phyloP scores from a whole-genome alignment of 1,140 invertebrate species.

The Gonioctena quinquepunctata region DNA sequence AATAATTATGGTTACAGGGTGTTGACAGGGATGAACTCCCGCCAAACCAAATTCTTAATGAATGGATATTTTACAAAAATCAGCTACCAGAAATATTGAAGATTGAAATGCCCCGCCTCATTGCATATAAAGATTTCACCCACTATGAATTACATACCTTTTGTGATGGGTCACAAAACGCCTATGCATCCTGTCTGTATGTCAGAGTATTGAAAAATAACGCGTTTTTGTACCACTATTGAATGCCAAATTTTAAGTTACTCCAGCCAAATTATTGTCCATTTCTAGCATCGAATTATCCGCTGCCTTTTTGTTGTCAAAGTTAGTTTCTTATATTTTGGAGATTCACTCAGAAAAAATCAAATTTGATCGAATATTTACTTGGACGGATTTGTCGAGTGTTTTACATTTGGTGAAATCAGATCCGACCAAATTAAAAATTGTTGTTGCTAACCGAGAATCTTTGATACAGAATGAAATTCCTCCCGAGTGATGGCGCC shows the following conservation, averaged over 20 bases:
- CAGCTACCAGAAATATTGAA: not conserved
- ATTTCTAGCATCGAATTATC: constrained; percentile 39
- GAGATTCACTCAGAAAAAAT: not conserved
- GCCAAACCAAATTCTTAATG: not conserved
- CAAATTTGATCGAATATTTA: constrained; percentile 26
- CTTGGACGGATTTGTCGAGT: constrained; percentile 55
- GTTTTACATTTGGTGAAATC: constrained; percentile 47
- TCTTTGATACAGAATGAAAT: constrained; percentile 49
- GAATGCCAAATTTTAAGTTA: constrained; percentile 39
- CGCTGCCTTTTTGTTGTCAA: constrained; percentile 33
- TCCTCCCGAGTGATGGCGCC: too few species aligned
- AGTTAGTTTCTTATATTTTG: constrained; percentile 12
- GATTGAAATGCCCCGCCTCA: not conserved
- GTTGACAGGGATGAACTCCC: not conserved
- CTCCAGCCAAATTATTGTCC: constrained; percentile 37
- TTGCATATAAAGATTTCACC: not conserved
- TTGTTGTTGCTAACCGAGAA: too few species aligned
- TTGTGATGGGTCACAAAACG: constrained; percentile 44
- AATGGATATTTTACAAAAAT: not conserved
- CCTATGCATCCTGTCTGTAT: too few species aligned
- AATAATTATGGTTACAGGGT: not conserved
- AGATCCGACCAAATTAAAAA: constrained; percentile 8
- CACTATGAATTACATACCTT: constrained; percentile 36
- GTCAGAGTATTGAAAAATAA: constrained; percentile 23
- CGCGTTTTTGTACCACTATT: constrained; percentile 27